phyloP scores from a whole-genome alignment of 2,888 invertebrate species.

The Synanthedon vespiformis region DNA sequence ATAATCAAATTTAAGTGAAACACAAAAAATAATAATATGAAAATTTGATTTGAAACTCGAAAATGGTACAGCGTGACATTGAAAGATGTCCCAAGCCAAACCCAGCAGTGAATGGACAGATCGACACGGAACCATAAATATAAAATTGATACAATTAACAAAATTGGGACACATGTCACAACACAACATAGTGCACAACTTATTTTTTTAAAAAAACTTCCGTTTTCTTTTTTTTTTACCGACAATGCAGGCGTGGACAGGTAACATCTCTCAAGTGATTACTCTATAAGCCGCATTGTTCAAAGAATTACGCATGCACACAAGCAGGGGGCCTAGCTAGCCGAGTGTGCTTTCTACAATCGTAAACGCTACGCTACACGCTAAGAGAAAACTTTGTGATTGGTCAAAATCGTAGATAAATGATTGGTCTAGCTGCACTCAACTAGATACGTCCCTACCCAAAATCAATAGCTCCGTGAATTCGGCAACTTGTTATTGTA shows the following conservation, averaged over 20 bases:
- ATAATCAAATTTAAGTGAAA: too few relatives aligned
- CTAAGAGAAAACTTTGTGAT: too few relatives aligned
- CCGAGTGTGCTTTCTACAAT: too few relatives aligned
- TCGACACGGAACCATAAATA: conserved; percentile 13
- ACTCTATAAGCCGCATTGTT: conserved; percentile 20
- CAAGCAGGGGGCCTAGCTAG: conserved; percentile 3
- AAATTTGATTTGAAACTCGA: background rate
- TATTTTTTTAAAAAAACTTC: background rate
- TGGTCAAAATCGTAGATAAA: too few relatives aligned
- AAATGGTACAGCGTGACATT: conserved; percentile 14
- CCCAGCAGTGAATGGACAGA: conserved; percentile 49
- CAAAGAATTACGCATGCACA: conserved; percentile 34
- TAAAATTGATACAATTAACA: background rate
- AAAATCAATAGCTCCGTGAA: too few relatives aligned
- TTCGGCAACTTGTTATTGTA: too few relatives aligned
- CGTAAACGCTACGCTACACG: too few relatives aligned
- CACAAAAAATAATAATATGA: too few relatives aligned
- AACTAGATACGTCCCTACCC: too few relatives aligned
- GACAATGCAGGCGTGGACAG: conserved; percentile 51
- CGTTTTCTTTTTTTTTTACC: conserved; percentile 10
- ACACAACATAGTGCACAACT: background rate
- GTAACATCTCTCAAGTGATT: conserved; percentile 68
- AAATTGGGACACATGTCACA: background rate
- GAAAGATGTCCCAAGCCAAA: conserved; percentile 64
- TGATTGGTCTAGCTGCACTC: too few relatives aligned